phyloP scores from a whole-genome alignment of 2,888 invertebrate species.

The Eupeodes luniger region DNA sequence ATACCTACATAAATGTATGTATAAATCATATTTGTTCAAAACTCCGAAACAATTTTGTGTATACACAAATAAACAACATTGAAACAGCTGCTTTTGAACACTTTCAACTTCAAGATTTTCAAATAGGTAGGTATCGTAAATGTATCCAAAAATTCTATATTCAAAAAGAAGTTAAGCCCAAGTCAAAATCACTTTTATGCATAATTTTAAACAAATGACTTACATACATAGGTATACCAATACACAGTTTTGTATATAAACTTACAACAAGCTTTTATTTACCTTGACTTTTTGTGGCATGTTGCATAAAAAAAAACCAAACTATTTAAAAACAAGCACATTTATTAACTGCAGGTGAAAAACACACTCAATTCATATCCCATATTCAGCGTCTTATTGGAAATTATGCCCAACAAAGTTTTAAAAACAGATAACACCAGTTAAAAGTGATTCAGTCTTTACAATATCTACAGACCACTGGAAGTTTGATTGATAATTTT shows the following conservation, averaged over 20 bases:
- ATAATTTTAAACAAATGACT: conserved; percentile 10
- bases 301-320: conserved; percentile 24
- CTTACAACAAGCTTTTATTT: background rate
- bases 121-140: too few species aligned
- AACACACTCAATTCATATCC: background rate
- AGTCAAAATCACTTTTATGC: background rate
- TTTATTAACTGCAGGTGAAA: background rate
- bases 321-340: background rate
- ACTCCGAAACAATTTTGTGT: too few species aligned
- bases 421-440: background rate
- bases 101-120: too few species aligned
- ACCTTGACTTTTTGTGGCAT: conserved; percentile 54
- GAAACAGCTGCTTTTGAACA: too few species aligned
- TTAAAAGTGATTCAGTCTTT: background rate
- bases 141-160: background rate
- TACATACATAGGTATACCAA: background rate
- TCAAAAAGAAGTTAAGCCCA: background rate
- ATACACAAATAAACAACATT: too few species aligned
- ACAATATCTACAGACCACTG: background rate
- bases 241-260: background rate
- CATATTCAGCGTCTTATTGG: background rate
- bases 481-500: background rate
- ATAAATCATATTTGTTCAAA: too few species aligned
- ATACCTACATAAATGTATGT: too few species aligned
- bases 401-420: background rate